These are phyloP conservation scores for Lichenostomus cassidix DNA, from an alignment of 2,113 vertebrate genomes.

Conservation along the genomic window DNA sequence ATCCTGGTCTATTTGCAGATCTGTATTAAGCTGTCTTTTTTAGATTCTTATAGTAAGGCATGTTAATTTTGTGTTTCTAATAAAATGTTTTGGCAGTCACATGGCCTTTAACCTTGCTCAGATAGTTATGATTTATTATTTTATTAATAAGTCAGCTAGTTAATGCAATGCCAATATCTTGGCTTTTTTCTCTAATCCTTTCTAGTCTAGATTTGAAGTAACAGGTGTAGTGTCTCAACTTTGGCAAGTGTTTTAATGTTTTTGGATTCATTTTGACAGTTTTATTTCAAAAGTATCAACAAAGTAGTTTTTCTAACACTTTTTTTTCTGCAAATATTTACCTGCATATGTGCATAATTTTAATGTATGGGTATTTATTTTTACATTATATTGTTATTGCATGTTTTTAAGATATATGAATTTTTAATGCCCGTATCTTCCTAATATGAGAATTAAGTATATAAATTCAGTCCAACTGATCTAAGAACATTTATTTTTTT, in stretches of 20 bases:
- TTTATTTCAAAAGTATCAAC: background rate
- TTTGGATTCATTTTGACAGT: background rate
- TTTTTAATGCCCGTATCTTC: background rate
- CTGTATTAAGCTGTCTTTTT: background rate
- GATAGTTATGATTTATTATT: background rate
- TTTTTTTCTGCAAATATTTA: background rate
- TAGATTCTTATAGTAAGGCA: background rate
- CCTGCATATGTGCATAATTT: background rate
- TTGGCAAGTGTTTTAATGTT: background rate
- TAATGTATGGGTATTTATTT: background rate
- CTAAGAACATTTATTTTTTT: background rate
- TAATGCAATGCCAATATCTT: background rate
- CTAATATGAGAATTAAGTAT: background rate
- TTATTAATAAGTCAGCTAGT: background rate
- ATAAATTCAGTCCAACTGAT: background rate
- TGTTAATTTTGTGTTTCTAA: background rate
- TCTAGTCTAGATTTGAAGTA: slow-evolving; percentile 6
- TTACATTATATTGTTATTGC: background rate
- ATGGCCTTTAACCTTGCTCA: background rate
- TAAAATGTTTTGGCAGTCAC: background rate
- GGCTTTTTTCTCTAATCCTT: background rate
- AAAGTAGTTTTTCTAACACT: background rate
- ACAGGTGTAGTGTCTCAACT: slow-evolving; percentile 19
- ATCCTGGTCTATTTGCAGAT: background rate
- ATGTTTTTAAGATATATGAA: background rate